phyloP scores from a whole-genome alignment of 2,797 vertebrate species.

The Sebastes itinus region DNA sequence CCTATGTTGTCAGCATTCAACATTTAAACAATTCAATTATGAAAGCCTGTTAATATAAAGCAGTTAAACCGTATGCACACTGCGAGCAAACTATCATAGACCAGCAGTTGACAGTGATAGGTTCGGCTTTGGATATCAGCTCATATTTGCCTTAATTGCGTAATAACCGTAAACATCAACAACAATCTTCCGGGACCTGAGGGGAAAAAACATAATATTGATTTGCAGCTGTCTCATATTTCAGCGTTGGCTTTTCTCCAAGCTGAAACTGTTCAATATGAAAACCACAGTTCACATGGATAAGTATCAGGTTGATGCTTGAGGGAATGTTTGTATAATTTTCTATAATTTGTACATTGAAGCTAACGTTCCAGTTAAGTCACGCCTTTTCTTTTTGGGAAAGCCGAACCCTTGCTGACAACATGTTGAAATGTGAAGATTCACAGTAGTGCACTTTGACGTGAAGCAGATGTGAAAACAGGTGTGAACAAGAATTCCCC shows the following conservation, averaged over 20 bases:
- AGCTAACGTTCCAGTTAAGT: neutral
- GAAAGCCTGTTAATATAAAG: neutral
- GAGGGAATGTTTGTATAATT: neutral
- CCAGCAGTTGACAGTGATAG: neutral
- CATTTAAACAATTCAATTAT: neutral
- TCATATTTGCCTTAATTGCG: neutral
- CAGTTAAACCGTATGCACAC: neutral
- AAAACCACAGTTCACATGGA: neutral
- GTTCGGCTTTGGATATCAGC: neutral
- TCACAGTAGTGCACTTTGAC: neutral
- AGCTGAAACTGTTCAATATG: neutral
- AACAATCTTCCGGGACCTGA: neutral
- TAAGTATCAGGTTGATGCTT: neutral
- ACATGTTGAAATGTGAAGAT: neutral
- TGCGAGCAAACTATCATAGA: neutral
- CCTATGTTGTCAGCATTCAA: neutral
- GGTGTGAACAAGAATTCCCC: neutral
- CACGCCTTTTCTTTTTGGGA: neutral
- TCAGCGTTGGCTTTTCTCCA: neutral
- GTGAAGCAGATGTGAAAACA: constrained; percentile 23
- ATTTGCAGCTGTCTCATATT: neutral
- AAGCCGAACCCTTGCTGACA: neutral
- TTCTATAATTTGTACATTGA: neutral
- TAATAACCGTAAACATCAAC: neutral
- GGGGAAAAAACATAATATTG: neutral